phyloP scores from a whole-genome alignment of 2,888 invertebrate genomes.

The Diarsia brunnea region DNA sequence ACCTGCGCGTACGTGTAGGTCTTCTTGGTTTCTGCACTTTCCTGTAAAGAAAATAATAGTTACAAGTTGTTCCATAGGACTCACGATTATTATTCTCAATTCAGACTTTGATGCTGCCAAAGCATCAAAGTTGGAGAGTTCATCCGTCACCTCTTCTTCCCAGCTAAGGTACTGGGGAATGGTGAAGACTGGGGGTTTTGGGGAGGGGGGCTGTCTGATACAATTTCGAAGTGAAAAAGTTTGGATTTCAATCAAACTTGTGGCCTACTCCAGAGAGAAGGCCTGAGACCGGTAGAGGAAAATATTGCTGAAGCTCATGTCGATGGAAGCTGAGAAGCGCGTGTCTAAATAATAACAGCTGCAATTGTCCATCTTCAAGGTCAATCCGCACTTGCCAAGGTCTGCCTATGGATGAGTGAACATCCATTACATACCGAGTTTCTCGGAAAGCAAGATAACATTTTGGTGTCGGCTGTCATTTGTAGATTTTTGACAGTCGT shows the following conservation, averaged over 20 bases:
- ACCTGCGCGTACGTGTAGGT: slow-evolving; percentile 86
- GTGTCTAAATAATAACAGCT: neutral
- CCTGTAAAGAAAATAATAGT: slow-evolving; percentile 73
- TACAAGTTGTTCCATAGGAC: neutral
- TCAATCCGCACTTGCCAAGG: neutral
- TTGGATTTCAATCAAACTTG: neutral
- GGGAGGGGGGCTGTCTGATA: neutral
- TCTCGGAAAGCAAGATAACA: too few species aligned
- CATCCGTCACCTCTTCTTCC: neutral
- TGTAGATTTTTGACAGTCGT: too few species aligned
- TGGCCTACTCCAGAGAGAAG: neutral
- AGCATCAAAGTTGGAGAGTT: too few species aligned
- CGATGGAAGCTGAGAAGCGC: neutral
- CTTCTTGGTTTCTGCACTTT: slow-evolving; percentile 86
- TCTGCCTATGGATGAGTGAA: too few species aligned
- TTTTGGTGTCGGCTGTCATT: too few species aligned
- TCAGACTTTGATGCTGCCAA: neutral
- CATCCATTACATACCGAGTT: too few species aligned
- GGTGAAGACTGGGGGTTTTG: neutral
- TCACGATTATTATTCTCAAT: neutral
- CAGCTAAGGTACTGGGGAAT: neutral
- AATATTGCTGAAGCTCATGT: neutral
- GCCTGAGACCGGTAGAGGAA: neutral
- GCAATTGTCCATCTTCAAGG: neutral
- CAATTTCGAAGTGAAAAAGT: neutral